Evolutionary conservation across 1,140 invertebrate species (phyloP), one percentile per base, ranked within the genome.

Genomic region (Ceratina calcarata): DNA sequence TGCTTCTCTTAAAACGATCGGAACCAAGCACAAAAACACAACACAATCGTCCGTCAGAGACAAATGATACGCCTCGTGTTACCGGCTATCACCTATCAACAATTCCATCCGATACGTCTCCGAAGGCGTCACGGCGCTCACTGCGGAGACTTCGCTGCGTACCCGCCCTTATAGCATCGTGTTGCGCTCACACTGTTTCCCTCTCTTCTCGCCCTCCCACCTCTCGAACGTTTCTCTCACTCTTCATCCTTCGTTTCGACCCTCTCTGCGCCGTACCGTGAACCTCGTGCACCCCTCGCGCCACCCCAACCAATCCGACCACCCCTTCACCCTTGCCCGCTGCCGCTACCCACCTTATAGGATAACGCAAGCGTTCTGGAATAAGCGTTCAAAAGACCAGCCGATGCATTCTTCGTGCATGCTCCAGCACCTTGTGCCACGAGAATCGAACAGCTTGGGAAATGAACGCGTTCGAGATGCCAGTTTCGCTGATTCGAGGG

Each of bases 91-190:
- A 81, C 74, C 57, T 70, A 55, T 64, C 66, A 49, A 45, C 58
- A 62, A 62, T 53, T 81, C 67, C 57, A 24, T 66, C 64, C 85
- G 70, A 82, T 76, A 80, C 80, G 72, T 76, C 78, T 74, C 68
- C 76, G 55, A 76, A 88, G 89, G 89, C 90, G 92, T 91, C 92
- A 89, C 91, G 91, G 85, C 91, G 89, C 91, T 91, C 85, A 93
- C 91, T 92, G 91, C 91, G 89, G 91, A 91, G 91, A 85, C 90
- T 88, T 85, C 80, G 87, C 86, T 89, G 89, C 90, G 91, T 92
- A 91, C 88, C 91, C 92, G 91, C 91, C 91, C 91, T 92, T 93
- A 92, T 92, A 93, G 86, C 89, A 88, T 89, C 88, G 89, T 87
- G 88, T 87, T 89, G 88, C 89, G 89, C 87, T 90, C 86, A 24